Evolutionary conservation across 2,888 invertebrate species (phyloP).

Genomic region (Dynastes tityus): DNA sequence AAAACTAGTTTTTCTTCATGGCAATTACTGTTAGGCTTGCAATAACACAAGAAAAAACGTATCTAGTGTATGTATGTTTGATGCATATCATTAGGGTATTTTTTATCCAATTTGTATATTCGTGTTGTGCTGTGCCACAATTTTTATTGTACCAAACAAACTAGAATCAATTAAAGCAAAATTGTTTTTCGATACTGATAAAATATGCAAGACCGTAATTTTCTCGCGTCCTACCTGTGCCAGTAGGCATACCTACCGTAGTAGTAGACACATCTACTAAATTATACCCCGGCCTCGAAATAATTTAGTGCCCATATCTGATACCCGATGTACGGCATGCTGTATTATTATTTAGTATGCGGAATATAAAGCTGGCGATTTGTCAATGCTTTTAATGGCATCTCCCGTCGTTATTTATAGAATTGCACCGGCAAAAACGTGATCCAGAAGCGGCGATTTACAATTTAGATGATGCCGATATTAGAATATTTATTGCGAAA

Average conservation of each 20-base stretch:
- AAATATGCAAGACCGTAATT: not conserved
- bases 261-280: constrained; percentile 6
- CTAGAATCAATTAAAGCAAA: not conserved
- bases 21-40: too few species aligned
- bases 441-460: constrained; percentile 9
- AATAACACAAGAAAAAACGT: too few species aligned
- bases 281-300: constrained; percentile 5
- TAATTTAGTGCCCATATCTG: constrained; percentile 6
- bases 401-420: constrained; percentile 23
- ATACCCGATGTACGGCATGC: constrained; percentile 7
- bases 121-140: not conserved
- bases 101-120: not conserved
- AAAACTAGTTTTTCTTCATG: too few species aligned
- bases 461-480: constrained; percentile 19
- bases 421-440: constrained; percentile 27
- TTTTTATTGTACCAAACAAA: not conserved
- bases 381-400: constrained; percentile 29
- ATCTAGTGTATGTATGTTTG: too few species aligned
- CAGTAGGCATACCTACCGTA: not conserved
- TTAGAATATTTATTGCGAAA: constrained; percentile 21
- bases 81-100: too few species aligned
- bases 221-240: not conserved
- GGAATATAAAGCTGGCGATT: constrained; percentile 24
- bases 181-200: constrained; percentile 8
- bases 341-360: constrained; percentile 26